phyloP scores from a whole-genome alignment of 2,888 invertebrate genomes.

The Stenoptilia bipunctidactyla region DNA sequence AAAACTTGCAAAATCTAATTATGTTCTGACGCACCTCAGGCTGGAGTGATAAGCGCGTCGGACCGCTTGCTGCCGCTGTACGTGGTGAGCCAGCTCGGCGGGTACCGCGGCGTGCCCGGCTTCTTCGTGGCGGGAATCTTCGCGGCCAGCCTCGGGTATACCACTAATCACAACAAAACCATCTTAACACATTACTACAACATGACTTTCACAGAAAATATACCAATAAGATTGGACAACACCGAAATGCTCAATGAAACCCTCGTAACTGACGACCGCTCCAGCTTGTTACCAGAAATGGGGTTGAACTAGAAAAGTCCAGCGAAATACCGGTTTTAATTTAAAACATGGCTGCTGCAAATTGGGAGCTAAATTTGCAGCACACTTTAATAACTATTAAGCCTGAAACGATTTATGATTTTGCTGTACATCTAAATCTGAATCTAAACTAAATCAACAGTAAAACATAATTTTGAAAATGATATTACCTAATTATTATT shows the following conservation, averaged over 20 bases:
- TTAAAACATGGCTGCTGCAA: slow-evolving; percentile 23
- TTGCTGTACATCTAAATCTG: too few relatives aligned
- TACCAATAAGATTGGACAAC: too few relatives aligned
- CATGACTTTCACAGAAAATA: too few relatives aligned
- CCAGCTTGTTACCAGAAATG: slow-evolving; percentile 26
- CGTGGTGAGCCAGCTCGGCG: slow-evolving; percentile 86
- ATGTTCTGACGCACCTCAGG: slow-evolving; percentile 23
- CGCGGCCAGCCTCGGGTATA: slow-evolving; percentile 93
- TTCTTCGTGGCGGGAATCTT: slow-evolving; percentile 97
- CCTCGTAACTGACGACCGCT: slow-evolving; percentile 30
- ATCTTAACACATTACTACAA: not conserved
- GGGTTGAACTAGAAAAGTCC: slow-evolving; percentile 43
- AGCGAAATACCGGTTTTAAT: slow-evolving; percentile 50
- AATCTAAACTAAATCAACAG: too few relatives aligned
- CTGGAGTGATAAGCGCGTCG: slow-evolving; percentile 75
- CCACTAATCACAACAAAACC: not conserved
- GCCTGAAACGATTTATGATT: too few relatives aligned
- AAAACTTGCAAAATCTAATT: too few relatives aligned
- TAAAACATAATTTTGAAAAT: too few relatives aligned
- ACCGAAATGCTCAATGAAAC: slow-evolving; percentile 18
- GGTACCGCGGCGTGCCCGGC: slow-evolving; percentile 84
- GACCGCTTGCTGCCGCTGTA: slow-evolving; percentile 92
- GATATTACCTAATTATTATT: too few relatives aligned
- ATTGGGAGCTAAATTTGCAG: slow-evolving; percentile 24
- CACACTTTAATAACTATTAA: slow-evolving; percentile 1